These are phyloP conservation scores for Tetheella fluctuosa DNA, from an alignment of 2,888 invertebrate species.

Conservation along the genomic window DNA sequence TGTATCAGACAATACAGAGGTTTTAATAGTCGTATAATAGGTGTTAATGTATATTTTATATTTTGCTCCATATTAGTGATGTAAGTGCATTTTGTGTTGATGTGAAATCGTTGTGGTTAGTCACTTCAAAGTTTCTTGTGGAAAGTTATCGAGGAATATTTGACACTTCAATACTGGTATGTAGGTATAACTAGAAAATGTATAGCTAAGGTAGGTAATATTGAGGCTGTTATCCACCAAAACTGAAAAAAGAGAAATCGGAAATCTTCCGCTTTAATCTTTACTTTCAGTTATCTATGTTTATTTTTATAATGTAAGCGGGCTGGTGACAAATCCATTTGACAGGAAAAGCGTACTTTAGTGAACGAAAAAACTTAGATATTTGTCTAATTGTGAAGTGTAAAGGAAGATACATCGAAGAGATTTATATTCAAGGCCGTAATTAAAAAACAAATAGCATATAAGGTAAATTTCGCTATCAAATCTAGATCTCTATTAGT, in stretches of 20 bases:
- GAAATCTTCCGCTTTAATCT: neutral
- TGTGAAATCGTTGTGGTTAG: neutral
- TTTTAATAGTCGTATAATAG: neutral
- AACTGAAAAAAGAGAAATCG: neutral
- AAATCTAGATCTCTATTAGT: conserved; percentile 37
- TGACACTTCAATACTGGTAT: neutral
- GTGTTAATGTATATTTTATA: neutral
- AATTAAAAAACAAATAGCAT: neutral
- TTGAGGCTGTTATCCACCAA: neutral
- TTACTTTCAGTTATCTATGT: too few species aligned
- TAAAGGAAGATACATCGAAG: conserved; percentile 1
- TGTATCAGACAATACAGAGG: neutral
- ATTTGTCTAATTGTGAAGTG: neutral
- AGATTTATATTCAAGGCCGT: conserved; percentile 12
- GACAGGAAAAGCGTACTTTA: neutral
- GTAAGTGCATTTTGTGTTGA: neutral
- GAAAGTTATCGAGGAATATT: neutral
- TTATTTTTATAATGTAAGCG: neutral
- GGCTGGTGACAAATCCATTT: neutral
- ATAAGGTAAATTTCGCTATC: conserved; percentile 18
- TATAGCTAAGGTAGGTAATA: neutral
- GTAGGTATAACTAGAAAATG: neutral
- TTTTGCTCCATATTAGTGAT: neutral
- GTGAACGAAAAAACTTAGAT: neutral
- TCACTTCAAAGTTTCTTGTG: neutral